phyloP scores from a whole-genome alignment of 2,797 vertebrate genomes.

The Channallabes apus region DNA sequence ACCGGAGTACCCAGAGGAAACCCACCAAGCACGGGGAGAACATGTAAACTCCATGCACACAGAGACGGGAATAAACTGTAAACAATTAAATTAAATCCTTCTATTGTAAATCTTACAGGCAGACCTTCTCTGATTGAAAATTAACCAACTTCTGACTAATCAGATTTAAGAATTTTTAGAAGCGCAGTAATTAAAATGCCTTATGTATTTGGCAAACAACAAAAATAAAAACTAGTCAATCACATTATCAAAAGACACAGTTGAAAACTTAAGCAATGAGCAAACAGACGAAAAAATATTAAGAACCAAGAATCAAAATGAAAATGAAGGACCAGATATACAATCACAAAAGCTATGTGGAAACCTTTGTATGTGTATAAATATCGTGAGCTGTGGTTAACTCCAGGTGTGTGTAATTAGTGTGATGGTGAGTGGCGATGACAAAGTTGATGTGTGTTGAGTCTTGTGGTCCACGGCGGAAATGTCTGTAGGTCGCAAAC shows the following conservation, averaged over 20 bases:
- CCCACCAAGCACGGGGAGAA: too few relatives aligned
- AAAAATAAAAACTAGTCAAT: background rate
- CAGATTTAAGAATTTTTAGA: background rate
- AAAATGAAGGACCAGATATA: background rate
- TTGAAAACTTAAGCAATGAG: background rate
- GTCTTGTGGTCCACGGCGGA: background rate
- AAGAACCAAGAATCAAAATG: background rate
- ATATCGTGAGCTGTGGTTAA: background rate
- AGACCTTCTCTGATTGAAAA: background rate
- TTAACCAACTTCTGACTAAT: background rate
- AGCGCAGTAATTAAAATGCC: background rate
- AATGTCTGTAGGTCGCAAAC: background rate
- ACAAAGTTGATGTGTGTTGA: background rate
- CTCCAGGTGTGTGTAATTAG: conserved; percentile 4
- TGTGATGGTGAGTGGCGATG: background rate
- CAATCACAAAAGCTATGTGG: background rate
- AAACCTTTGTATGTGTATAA: background rate
- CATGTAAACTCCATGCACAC: too few relatives aligned
- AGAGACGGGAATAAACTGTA: too few relatives aligned
- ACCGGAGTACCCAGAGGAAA: too few relatives aligned
- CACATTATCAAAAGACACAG: background rate
- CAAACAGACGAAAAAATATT: background rate
- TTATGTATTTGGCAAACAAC: background rate
- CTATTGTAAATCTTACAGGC: background rate
- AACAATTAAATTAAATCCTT: too few relatives aligned